Conservation (phyloP, 2,797 vertebrate species). For the Cyclura pinguis region DNA sequence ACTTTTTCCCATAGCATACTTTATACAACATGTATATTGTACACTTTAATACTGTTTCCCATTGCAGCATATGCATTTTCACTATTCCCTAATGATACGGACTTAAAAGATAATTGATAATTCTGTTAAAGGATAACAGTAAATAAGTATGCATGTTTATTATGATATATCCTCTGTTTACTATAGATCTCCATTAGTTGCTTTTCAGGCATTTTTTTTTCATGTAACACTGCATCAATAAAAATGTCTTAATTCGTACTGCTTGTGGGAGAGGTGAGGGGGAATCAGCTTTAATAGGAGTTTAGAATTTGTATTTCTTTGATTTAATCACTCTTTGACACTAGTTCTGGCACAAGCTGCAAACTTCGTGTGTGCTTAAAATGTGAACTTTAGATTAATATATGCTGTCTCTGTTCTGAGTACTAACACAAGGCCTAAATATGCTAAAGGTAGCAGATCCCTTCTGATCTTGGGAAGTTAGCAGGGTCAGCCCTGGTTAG, state of each 20-base stretch:
- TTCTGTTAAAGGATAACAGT: not conserved
- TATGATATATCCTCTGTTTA: not conserved
- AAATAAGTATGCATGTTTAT: not conserved
- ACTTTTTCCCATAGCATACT: not conserved
- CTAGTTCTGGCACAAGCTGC: too few relatives aligned
- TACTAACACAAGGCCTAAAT: too few relatives aligned
- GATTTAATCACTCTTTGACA: too few relatives aligned
- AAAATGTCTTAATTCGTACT: not conserved
- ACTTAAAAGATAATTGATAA: not conserved
- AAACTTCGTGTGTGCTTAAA: too few relatives aligned
- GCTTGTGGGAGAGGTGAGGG: not conserved
- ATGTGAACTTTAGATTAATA: too few relatives aligned
- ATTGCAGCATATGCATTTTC: not conserved
- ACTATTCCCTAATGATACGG: too few relatives aligned
- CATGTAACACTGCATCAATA: not conserved
- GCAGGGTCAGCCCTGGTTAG: too few relatives aligned
- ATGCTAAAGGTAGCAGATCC: too few relatives aligned
- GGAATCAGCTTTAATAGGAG: not conserved
- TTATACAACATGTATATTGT: too few relatives aligned
- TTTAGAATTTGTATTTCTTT: too few relatives aligned
- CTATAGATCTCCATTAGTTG: not conserved
- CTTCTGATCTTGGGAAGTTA: too few relatives aligned
- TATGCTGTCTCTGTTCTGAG: too few relatives aligned
- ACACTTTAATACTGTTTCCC: not conserved
- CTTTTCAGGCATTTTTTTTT: not conserved